Evolutionary conservation across 2,888 invertebrate genomes (phyloP).

Genomic region (Cinara cedri): DNA sequence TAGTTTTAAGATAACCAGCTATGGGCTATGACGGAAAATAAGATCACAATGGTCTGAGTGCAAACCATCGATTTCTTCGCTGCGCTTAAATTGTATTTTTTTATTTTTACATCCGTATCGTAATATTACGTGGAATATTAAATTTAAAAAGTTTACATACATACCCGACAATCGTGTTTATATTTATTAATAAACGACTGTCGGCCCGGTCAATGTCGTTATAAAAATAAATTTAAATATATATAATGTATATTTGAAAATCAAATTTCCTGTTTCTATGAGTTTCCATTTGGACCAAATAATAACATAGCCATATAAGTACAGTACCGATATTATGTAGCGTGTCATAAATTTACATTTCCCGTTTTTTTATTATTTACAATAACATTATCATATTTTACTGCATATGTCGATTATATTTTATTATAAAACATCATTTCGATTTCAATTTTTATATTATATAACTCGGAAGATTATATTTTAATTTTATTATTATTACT

Average conservation of each 20-base stretch:
- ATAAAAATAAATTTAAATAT: slow-evolving; percentile 45
- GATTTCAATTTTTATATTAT: slow-evolving; percentile 49
- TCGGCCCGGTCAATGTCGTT: slow-evolving; percentile 31
- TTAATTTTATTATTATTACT: slow-evolving; percentile 30
- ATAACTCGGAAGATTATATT: slow-evolving; percentile 28
- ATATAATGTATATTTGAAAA: slow-evolving; percentile 6
- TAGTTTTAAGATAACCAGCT: no score
- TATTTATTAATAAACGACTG: slow-evolving; percentile 27
- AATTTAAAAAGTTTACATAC: no score
- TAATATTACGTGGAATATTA: no score
- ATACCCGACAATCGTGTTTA: no score
- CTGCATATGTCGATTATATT: no score
- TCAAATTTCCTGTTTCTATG: slow-evolving; percentile 32
- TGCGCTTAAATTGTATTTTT: no score
- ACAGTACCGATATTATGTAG: background rate
- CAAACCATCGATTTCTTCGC: no score
- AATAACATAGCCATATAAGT: background rate
- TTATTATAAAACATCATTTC: slow-evolving; percentile 46
- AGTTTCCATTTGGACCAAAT: slow-evolving; percentile 22
- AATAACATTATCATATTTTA: no score
- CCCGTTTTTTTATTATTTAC: slow-evolving; percentile 33
- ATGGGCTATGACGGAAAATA: no score
- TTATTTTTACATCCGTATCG: no score
- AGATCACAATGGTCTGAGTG: background rate
- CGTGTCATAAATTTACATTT: slow-evolving; percentile 37